phyloP scores from a whole-genome alignment of 2,797 vertebrate species.

The Pangasius mekongensis region DNA sequence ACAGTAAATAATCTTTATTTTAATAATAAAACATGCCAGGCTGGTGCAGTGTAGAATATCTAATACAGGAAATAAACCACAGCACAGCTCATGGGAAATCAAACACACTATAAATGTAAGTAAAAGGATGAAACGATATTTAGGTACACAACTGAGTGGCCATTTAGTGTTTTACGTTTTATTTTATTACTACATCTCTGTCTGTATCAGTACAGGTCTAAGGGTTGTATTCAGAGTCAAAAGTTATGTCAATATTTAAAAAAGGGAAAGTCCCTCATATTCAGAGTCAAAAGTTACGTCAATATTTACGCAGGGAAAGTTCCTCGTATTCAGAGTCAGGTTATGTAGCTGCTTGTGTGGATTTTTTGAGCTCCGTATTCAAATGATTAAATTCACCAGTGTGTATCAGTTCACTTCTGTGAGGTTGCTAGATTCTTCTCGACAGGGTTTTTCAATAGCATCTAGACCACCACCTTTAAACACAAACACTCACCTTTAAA shows the following conservation, averaged over 20 bases:
- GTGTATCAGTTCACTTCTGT: not conserved
- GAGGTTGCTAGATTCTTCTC: not conserved
- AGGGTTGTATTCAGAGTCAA: not conserved
- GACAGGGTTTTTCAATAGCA: not conserved
- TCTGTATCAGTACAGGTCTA: not conserved
- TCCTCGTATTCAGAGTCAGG: not conserved
- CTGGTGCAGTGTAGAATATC: not conserved
- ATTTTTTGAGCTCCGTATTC: not conserved
- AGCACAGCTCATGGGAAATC: constrained; percentile 4
- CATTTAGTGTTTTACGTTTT: not conserved
- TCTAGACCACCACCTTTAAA: not conserved
- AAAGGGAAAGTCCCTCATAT: not conserved
- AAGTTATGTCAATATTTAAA: not conserved
- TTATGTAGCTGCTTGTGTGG: not conserved
- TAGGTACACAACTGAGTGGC: not conserved
- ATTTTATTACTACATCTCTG: not conserved
- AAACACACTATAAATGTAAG: not conserved
- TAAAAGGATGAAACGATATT: not conserved
- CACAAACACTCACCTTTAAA: constrained; percentile 9
- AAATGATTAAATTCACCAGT: not conserved
- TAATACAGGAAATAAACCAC: not conserved
- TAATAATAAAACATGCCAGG: not conserved
- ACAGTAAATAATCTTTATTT: not conserved
- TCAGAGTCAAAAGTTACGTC: not conserved
- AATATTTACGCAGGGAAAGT: not conserved